These are phyloP conservation scores for Spinibarbus caldwelli DNA, from an alignment of 2,797 vertebrate species.

Conservation along the genomic window DNA sequence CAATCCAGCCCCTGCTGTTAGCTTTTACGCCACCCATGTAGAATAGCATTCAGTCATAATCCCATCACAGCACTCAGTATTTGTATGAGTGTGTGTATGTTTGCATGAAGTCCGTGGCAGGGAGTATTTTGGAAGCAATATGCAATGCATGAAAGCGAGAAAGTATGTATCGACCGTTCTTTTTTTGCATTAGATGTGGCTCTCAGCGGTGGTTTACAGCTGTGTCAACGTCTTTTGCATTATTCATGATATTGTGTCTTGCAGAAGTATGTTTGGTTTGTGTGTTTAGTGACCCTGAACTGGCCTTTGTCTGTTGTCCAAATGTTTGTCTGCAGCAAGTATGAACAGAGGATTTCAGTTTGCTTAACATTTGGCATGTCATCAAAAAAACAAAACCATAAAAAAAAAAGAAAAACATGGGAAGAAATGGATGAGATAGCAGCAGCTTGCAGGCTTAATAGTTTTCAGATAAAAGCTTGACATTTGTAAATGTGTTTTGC, in stretches of 20 bases:
- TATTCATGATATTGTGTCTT: not conserved
- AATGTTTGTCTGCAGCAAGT: not conserved
- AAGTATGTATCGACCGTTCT: not conserved
- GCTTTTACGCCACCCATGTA: not conserved
- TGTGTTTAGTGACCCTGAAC: conserved; percentile 35
- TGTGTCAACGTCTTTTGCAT: conserved; percentile 5
- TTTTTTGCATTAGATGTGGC: not conserved
- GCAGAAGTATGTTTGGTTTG: conserved; percentile 1
- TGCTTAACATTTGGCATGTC: not conserved
- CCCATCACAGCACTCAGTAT: conserved; percentile 4
- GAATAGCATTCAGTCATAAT: conserved; percentile 22
- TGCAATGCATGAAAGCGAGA: not conserved
- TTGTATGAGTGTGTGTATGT: conserved; percentile 10
- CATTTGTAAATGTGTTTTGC: conserved; percentile 34
- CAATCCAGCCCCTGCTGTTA: conserved; percentile 28
- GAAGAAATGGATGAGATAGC: not conserved
- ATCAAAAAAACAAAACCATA: not conserved
- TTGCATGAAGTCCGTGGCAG: not conserved
- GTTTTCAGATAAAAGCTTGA: conserved; percentile 36
- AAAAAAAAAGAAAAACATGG: not conserved
- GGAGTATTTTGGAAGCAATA: not conserved
- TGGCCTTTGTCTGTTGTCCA: not conserved
- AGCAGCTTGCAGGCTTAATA: conserved; percentile 21
- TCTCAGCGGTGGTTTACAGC: not conserved
- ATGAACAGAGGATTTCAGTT: not conserved